A percentile compares a stretch with the other conserved stretches of the same genome.
Conservation (phyloP, 2,888 invertebrate genomes). For the Acleris emargana region DNA sequence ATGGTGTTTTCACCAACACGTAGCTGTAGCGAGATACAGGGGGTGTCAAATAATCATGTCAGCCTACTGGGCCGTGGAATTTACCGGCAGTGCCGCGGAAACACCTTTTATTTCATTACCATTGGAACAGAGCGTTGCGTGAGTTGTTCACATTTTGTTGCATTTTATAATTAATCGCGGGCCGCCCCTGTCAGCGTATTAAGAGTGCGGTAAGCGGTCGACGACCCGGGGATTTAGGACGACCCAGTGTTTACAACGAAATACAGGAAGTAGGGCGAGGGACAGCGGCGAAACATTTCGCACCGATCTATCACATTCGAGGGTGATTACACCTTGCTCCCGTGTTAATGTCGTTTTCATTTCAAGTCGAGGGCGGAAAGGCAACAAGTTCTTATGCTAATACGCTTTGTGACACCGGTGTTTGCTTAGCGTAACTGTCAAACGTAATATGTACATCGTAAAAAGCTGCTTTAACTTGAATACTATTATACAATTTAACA, state of each 20-base stretch:
- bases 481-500: too few relatives aligned
- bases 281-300: conserved; percentile 46
- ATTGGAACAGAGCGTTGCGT: conserved; percentile 56
- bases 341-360: conserved; percentile 46
- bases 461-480: not conserved
- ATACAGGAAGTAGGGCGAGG: conserved; percentile 66
- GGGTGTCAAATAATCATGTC: conserved; percentile 27
- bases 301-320: conserved; percentile 52
- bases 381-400: conserved; percentile 35
- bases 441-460: not conserved
- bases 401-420: conserved; percentile 18
- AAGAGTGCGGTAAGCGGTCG: conserved; percentile 62
- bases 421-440: conserved; percentile 17
- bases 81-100: conserved; percentile 23
- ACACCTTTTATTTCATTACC: conserved; percentile 39
- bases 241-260: conserved; percentile 66
- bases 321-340: conserved; percentile 47
- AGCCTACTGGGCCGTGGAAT: conserved; percentile 24
- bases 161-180: conserved; percentile 76
- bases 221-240: conserved; percentile 75
- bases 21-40: conserved; percentile 23
- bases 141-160: conserved; percentile 65
- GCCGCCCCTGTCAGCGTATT: conserved; percentile 70
- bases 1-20: not conserved
- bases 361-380: conserved; percentile 23